A percentile compares a stretch with the other conserved stretches of the same genome.
Evolutionary conservation across 2,797 vertebrate species (phyloP).

Genomic region (Erethizon dorsatum): DNA sequence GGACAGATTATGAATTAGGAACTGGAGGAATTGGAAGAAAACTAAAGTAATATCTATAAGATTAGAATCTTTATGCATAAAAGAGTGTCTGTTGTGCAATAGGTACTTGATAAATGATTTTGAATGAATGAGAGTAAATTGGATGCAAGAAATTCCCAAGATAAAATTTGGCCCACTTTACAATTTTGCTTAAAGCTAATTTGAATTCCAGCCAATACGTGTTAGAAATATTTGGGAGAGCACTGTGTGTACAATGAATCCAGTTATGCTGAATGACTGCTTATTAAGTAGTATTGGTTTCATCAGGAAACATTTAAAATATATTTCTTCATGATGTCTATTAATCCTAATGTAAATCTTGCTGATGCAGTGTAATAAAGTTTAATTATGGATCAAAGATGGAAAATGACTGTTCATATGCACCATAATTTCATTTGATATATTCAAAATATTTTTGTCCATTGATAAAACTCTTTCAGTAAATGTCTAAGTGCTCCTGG

Average conservation of each 20-base stretch:
- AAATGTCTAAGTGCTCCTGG: constrained; percentile 56
- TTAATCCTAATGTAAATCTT: constrained; percentile 60
- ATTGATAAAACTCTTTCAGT: constrained; percentile 64
- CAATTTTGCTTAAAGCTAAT: constrained; percentile 62
- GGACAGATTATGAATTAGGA: not conserved
- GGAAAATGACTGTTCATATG: constrained; percentile 44
- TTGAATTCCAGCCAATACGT: constrained; percentile 45
- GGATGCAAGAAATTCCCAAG: constrained; percentile 56
- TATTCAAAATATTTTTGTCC: constrained; percentile 73
- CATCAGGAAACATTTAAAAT: not conserved
- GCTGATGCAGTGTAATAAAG: constrained; percentile 22
- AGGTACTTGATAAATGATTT: constrained; percentile 32
- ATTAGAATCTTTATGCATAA: not conserved
- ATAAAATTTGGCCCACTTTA: constrained; percentile 56
- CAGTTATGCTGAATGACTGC: not conserved
- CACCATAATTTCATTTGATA: constrained; percentile 74
- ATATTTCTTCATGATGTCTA: not conserved
- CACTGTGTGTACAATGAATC: not conserved
- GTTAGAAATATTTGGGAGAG: constrained; percentile 55
- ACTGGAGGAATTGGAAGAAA: not conserved
- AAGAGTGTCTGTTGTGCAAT: not conserved
- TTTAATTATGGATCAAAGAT: constrained; percentile 52
- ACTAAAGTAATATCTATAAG: not conserved
- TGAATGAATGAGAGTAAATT: constrained; percentile 53
- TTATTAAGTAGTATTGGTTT: constrained; percentile 12